Conservation (phyloP, 2,797 vertebrate genomes). For the Lepus oiostolus region DNA sequence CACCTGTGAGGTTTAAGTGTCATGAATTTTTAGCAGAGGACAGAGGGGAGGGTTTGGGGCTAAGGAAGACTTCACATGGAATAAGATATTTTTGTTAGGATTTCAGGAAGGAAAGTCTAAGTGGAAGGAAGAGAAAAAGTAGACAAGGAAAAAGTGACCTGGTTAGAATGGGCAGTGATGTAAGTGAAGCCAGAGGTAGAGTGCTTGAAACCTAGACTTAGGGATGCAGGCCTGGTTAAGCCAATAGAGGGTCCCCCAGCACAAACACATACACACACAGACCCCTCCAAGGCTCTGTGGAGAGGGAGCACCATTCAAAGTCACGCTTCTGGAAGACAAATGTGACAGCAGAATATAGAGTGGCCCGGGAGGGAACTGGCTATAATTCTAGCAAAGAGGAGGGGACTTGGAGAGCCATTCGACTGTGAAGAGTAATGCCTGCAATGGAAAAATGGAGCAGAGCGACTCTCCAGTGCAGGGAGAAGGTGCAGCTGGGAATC, state of each 20-base stretch:
- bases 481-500: neutral
- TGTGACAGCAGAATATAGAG: neutral
- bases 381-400: constrained; percentile 7
- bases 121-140: neutral
- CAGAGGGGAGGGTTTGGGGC: neutral
- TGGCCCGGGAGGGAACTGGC: neutral
- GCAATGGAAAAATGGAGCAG: neutral
- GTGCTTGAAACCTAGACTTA: neutral
- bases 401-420: neutral
- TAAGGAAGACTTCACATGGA: neutral
- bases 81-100: neutral
- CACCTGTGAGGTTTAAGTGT: rapidly evolving
- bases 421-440: neutral
- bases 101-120: neutral
- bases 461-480: neutral
- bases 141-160: neutral
- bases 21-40: neutral
- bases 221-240: neutral
- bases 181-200: neutral
- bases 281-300: neutral
- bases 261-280: no score
- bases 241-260: no score
- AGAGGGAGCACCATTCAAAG: neutral
- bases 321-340: neutral
- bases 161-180: neutral